Conservation (phyloP, 2,113 vertebrate genomes). For the Ceyx melanurus region DNA sequence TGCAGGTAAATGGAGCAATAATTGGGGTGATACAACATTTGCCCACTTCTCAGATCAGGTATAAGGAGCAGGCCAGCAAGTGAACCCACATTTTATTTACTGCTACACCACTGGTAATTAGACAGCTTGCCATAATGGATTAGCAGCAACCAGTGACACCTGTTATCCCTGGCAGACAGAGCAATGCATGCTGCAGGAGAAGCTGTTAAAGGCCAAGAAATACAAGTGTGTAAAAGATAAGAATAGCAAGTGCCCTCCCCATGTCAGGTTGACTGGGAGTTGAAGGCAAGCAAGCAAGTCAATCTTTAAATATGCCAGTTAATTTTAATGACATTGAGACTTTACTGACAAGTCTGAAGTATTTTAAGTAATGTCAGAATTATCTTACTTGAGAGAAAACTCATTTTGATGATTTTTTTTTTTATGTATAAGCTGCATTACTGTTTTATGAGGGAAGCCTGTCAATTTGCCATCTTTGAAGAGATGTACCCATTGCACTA, state of each 20-base stretch:
- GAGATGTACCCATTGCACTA: background rate
- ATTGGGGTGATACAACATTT: conserved; percentile 67
- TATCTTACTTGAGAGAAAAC: conserved; percentile 42
- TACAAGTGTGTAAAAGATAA: conserved; percentile 49
- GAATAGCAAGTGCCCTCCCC: conserved; percentile 56
- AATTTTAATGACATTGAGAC: conserved; percentile 61
- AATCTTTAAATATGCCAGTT: conserved; percentile 70
- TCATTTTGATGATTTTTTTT: conserved; percentile 44
- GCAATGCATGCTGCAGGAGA: background rate
- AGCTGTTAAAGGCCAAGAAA: conserved; percentile 19
- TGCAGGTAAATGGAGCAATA: conserved; percentile 60
- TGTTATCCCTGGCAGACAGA: conserved; percentile 50
- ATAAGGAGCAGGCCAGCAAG: conserved; percentile 59
- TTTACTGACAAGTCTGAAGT: conserved; percentile 67
- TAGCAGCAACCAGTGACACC: conserved; percentile 42
- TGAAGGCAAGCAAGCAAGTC: conserved; percentile 61
- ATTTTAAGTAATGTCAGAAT: conserved; percentile 65
- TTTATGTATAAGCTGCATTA: conserved; percentile 3
- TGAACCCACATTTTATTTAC: conserved; percentile 58
- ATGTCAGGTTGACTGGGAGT: conserved; percentile 50
- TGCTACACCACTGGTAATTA: conserved; percentile 39
- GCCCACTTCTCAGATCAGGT: conserved; percentile 59
- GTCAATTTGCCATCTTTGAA: conserved; percentile 32
- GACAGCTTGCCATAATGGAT: conserved; percentile 60
- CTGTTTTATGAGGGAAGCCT: conserved; percentile 47